Evolutionary conservation across 2,888 invertebrate genomes (phyloP).

Genomic region (Gasteruption jaculator): DNA sequence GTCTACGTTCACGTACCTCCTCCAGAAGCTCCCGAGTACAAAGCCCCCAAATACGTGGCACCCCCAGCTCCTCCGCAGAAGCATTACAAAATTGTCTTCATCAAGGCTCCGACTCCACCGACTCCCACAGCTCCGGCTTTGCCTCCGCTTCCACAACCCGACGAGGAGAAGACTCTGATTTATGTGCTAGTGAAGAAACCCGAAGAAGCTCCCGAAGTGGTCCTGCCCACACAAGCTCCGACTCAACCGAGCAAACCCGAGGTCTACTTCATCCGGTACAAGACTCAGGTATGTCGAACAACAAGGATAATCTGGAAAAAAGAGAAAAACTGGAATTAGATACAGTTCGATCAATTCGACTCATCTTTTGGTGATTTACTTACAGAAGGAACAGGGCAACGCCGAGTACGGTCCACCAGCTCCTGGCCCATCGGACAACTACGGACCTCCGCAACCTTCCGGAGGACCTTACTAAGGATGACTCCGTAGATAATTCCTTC

Average conservation of each 20-base stretch:
- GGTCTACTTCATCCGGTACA: constrained; percentile 87
- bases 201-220: constrained; percentile 75
- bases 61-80: constrained; percentile 63
- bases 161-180: constrained; percentile 84
- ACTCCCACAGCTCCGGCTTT: constrained; percentile 53
- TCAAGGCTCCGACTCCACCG: constrained; percentile 62
- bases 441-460: constrained; percentile 52
- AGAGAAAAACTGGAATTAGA: neutral
- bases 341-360: neutral
- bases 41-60: constrained; percentile 59
- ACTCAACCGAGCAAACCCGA: constrained; percentile 86
- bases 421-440: constrained; percentile 48
- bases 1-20: constrained; percentile 89
- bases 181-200: constrained; percentile 88
- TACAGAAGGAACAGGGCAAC: constrained; percentile 41
- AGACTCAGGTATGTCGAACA: constrained; percentile 64
- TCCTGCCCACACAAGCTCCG: constrained; percentile 74
- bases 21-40: constrained; percentile 73
- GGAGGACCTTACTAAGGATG: constrained; percentile 36
- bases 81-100: constrained; percentile 82
- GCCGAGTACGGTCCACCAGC: constrained; percentile 45
- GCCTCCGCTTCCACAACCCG: constrained; percentile 66
- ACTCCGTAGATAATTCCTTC: too few species aligned
- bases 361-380: constrained; percentile 12
- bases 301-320: too few species aligned